phyloP scores from a whole-genome alignment of 2,113 vertebrate species.

The Callaeas wilsoni region DNA sequence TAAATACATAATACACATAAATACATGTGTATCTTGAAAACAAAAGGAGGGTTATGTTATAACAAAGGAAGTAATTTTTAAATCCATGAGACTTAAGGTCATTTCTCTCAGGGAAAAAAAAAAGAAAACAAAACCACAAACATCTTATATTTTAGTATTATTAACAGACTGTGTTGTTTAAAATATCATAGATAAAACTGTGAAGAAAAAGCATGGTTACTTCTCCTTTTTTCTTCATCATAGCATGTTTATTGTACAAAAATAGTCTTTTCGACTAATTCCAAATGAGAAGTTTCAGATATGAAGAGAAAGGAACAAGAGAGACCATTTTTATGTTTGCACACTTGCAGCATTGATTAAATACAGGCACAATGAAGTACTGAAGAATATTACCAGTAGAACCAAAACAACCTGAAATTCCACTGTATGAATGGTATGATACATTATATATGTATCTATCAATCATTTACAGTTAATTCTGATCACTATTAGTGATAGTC shows the following conservation, averaged over 20 bases:
- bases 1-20: background rate
- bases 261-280: background rate
- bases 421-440: background rate
- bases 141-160: background rate
- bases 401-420: background rate
- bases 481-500: background rate
- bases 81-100: background rate
- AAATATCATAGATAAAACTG: background rate
- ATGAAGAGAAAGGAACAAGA: background rate
- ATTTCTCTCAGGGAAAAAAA: background rate
- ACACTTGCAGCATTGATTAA: background rate
- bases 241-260: background rate
- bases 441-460: no score
- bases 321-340: background rate
- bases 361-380: background rate
- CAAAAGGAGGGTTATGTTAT: accelerated
- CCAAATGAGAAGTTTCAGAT: background rate
- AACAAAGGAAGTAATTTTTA: background rate
- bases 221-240: background rate
- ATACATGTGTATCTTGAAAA: background rate
- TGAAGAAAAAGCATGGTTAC: background rate
- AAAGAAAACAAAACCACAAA: background rate
- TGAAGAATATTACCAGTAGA: background rate
- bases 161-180: background rate
- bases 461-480: background rate